phyloP scores from a whole-genome alignment of 1,140 invertebrate genomes.

The Euglossa dilemma region DNA sequence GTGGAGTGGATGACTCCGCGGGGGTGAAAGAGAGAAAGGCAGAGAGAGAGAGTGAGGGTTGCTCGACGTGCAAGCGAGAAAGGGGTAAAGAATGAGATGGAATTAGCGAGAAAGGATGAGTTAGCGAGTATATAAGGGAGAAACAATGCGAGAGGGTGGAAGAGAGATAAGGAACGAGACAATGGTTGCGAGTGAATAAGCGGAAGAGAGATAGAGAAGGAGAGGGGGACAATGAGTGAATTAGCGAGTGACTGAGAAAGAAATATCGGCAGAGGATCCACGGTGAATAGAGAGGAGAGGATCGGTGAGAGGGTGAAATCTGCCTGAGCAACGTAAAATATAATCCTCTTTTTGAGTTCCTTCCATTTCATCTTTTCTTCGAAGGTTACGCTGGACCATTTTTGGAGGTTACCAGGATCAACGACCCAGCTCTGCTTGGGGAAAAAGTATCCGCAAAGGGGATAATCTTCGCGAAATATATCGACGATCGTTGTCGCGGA shows the following conservation, averaged over 20 bases:
- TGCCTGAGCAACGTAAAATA: background rate
- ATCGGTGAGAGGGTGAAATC: background rate
- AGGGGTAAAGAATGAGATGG: constrained; percentile 1
- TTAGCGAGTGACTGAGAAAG: background rate
- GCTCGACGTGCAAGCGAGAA: background rate
- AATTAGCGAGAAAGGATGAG: background rate
- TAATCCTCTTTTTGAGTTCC: background rate
- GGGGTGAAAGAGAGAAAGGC: too few species aligned
- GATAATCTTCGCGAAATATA: constrained; percentile 22
- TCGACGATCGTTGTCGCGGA: constrained; percentile 11
- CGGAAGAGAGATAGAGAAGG: background rate
- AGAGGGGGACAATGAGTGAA: background rate
- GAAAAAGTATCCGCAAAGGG: constrained; percentile 2
- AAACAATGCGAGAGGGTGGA: too few species aligned
- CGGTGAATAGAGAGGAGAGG: background rate
- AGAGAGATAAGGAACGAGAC: background rate
- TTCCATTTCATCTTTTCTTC: background rate
- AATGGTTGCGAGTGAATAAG: background rate
- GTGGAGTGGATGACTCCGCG: too few species aligned
- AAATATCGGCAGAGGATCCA: background rate
- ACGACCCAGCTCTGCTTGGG: background rate
- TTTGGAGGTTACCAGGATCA: background rate
- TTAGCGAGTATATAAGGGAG: background rate
- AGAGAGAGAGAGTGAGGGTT: too few species aligned
- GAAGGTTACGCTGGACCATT: background rate